Conservation (phyloP, 2,113 vertebrate genomes). For the Campylomormyrus numenius region DNA sequence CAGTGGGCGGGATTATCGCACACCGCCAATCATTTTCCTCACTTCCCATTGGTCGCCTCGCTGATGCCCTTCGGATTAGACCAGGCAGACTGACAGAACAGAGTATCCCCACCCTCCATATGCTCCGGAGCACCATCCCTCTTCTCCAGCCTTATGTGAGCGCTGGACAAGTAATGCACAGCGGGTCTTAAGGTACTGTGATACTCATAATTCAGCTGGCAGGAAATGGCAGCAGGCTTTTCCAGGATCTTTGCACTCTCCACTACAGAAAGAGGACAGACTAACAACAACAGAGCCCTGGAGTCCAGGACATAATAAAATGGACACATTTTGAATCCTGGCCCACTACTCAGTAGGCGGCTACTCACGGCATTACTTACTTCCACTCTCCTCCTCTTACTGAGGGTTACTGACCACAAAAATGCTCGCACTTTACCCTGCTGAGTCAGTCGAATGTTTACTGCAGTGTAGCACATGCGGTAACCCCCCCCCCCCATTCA, state of each 20-base stretch:
- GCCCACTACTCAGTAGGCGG: neutral
- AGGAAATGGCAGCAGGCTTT: neutral
- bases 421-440: neutral
- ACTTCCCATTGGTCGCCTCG: neutral
- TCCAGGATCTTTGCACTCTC: neutral
- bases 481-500: neutral
- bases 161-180: neutral
- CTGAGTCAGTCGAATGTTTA: neutral
- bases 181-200: neutral
- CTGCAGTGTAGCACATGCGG: neutral
- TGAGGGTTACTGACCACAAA: neutral
- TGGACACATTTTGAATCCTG: neutral
- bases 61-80: neutral
- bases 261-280: neutral
- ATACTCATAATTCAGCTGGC: neutral
- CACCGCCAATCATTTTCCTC: neutral
- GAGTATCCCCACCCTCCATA: neutral
- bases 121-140: neutral
- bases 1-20: neutral
- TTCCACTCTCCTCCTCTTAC: neutral
- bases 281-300: neutral
- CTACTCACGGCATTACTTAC: neutral
- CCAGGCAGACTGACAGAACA: neutral
- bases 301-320: neutral
- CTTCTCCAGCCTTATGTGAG: neutral